Base-by-base conservation (phyloP, 2,888 invertebrate genomes). In the Cinara cedri region DNA sequence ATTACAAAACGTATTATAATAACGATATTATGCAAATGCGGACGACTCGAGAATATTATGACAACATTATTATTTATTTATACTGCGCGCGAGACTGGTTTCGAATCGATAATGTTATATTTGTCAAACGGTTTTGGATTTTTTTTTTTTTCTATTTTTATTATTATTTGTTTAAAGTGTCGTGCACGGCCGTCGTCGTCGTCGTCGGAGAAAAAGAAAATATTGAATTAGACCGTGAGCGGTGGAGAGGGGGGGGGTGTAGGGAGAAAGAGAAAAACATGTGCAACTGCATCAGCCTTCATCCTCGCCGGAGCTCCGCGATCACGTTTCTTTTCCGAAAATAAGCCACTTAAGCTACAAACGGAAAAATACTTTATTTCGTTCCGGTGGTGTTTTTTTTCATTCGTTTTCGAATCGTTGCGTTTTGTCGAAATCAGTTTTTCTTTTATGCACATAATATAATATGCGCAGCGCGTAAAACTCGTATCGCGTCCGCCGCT, bases 341-440 rank as follows among this genome's bases (percentile, higher is more conserved):
- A 76, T 76, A 76, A 76, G 76, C 76, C 76, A 76, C 76, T 76
- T 76, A 76, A 76, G 76, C 75, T 46, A 57, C 76, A 57, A 34
- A 46, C 76, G 68, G 24, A 57, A 76, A 65, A 66, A 34, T 34
- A 34, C 34, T 34, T 34, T 34, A 34, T 34, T 34, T 34, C 34
- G 34, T 34, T 34, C 34, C 6, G 34, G 34, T n/a, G 34, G 34
- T 34, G 3, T 34, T 34, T 34, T 55, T 76, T 66, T n/a, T 55
- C 13, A 54, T 70, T 54, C 26, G 54, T 68, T 71, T 60, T 63
- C 34, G 14, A 63, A 55, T 63, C 42, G 62, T 10, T 49, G 55
- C 44, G 46, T 76, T 66, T 76, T 57, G 66, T 76, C 26, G 44
- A 49, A 68, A 76, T 76, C 76, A 2, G 76, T 55, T 55, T 76